Percentiles rank a stretch among this genome's conserved stretches.
These are phyloP conservation scores for Gymnothorax javanicus DNA, from an alignment of 2,797 vertebrate species.

Conservation along the genomic window DNA sequence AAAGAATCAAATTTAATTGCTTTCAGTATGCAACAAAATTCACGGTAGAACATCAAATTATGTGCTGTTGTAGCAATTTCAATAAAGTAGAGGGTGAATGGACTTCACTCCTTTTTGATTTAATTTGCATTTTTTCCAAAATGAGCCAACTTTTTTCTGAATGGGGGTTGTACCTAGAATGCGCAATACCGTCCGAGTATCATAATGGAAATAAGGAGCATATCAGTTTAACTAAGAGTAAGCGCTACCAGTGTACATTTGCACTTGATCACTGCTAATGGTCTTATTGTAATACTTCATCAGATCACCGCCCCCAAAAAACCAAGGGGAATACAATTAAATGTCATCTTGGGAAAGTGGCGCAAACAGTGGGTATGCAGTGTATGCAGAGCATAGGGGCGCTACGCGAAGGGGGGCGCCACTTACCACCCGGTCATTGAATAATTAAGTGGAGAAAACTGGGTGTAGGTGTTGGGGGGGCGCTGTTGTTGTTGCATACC, in stretches of 20 bases:
- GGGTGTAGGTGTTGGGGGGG: too few species aligned
- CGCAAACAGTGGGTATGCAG: too few species aligned
- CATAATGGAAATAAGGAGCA: not conserved
- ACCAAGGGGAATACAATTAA: not conserved
- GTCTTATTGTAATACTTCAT: not conserved
- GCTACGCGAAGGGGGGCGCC: too few species aligned
- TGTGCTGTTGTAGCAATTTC: not conserved
- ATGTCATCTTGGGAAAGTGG: not conserved
- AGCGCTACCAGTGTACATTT: not conserved
- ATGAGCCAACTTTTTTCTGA: too few species aligned
- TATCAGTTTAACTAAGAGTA: not conserved
- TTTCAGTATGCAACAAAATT: too few species aligned
- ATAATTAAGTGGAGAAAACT: too few species aligned
- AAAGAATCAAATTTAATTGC: conserved; percentile 18
- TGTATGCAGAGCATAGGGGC: too few species aligned
- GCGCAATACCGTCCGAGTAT: not conserved
- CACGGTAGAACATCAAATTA: too few species aligned
- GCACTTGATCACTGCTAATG: not conserved
- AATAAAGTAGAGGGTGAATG: not conserved
- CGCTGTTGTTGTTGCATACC: too few species aligned
- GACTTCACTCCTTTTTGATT: too few species aligned
- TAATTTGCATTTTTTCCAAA: too few species aligned
- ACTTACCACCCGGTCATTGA: too few species aligned
- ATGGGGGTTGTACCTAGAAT: not conserved
- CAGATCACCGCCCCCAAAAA: not conserved